These are phyloP conservation scores for Aegithalos caudatus DNA, from an alignment of 2,113 vertebrate species.

Conservation along the genomic window DNA sequence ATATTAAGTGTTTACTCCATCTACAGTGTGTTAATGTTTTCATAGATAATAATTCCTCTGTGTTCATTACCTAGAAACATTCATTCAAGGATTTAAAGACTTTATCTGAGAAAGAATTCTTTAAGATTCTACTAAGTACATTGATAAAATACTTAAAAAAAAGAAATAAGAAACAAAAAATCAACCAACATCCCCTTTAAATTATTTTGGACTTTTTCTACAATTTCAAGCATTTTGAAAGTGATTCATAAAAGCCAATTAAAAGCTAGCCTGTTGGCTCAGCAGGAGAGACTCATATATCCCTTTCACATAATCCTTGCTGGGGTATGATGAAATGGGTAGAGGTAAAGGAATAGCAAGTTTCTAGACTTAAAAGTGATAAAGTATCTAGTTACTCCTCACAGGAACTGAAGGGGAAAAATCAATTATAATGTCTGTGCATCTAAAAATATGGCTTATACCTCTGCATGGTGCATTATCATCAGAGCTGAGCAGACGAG, in stretches of 20 bases:
- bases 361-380: constrained; percentile 52
- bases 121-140: background rate
- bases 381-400: background rate
- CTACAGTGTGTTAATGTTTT: background rate
- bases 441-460: constrained; percentile 40
- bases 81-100: background rate
- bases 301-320: background rate
- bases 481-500: background rate
- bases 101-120: background rate
- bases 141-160: background rate
- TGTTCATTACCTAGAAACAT: background rate
- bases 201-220: background rate
- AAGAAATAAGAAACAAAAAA: background rate
- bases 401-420: background rate
- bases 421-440: constrained; percentile 29
- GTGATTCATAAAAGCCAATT: constrained; percentile 64
- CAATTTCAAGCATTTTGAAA: constrained; percentile 24
- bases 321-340: constrained; percentile 47
- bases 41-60: background rate
- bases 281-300: background rate
- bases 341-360: constrained; percentile 12
- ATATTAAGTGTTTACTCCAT: background rate
- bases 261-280: constrained; percentile 56
- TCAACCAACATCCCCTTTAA: background rate
- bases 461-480: background rate